These are phyloP conservation scores for Beris chalybata DNA, from an alignment of 2,888 invertebrate genomes.

Conservation along the genomic window DNA sequence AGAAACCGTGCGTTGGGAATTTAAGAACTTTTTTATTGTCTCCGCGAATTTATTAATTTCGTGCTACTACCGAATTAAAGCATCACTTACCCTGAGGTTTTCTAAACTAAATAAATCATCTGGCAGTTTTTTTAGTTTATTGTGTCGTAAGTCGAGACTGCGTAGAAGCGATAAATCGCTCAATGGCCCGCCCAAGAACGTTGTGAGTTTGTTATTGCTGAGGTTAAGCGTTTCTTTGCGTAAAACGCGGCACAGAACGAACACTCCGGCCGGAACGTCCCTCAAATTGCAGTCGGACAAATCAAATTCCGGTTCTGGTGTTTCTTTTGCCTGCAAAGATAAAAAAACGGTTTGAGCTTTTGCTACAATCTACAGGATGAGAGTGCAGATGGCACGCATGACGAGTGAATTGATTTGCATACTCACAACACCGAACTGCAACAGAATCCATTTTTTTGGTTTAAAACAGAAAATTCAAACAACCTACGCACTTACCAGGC, in stretches of 20 bases:
- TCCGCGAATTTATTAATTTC: not conserved
- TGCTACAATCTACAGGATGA: not conserved
- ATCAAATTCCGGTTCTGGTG: slow-evolving; percentile 80
- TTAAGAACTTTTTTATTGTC: too few relatives aligned
- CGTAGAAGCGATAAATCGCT: slow-evolving; percentile 69
- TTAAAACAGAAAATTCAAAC: not conserved
- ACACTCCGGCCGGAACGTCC: slow-evolving; percentile 75
- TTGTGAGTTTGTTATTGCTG: slow-evolving; percentile 69
- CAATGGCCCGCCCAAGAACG: slow-evolving; percentile 72
- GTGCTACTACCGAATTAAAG: not conserved
- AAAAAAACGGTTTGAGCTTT: not conserved
- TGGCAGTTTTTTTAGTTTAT: slow-evolving; percentile 67
- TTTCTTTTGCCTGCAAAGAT: slow-evolving; percentile 61
- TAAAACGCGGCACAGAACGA: slow-evolving; percentile 78
- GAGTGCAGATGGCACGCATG: not conserved
- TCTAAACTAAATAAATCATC: slow-evolving; percentile 66
- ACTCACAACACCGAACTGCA: too few relatives aligned
- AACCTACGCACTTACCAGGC: slow-evolving; percentile 42
- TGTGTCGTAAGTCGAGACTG: slow-evolving; percentile 68
- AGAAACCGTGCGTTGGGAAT: too few relatives aligned
- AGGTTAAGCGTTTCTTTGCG: slow-evolving; percentile 71
- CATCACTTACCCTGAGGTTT: slow-evolving; percentile 64
- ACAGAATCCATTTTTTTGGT: too few relatives aligned
- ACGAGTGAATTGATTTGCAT: not conserved
- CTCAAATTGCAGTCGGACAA: slow-evolving; percentile 75